Percentiles rank a stretch among this genome's conserved stretches.
Conservation (phyloP, 92 coral and sea anemone species). For the Galaxea fascicularis region DNA sequence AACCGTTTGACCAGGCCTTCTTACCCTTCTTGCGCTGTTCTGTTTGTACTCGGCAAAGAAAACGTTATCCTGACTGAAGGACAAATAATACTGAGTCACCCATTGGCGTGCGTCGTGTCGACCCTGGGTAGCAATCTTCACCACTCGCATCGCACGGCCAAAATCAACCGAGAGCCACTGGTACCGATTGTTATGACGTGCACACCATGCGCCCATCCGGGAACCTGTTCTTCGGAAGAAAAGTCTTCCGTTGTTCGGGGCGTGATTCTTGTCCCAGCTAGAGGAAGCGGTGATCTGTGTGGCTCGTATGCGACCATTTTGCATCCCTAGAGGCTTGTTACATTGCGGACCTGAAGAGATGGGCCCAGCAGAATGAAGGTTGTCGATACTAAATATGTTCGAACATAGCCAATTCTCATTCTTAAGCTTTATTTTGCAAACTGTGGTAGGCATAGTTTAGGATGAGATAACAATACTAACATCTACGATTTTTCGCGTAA, state of each 20-base stretch:
- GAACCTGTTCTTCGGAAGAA: conserved; percentile 53
- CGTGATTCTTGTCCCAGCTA: conserved; percentile 66
- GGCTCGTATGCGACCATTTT: conserved; percentile 64
- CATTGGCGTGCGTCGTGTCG: conserved; percentile 71
- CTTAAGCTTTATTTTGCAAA: no score
- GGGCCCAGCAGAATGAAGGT: neutral
- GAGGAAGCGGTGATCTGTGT: conserved; percentile 69
- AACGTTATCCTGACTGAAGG: conserved; percentile 72
- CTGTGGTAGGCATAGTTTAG: no score
- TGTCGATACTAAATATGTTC: neutral
- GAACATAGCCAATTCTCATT: no score
- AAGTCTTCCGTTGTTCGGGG: conserved; percentile 72
- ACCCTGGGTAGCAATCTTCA: conserved; percentile 74
- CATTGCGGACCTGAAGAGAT: conserved; percentile 63
- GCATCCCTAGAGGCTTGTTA: conserved; percentile 80
- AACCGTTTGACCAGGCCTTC: neutral
- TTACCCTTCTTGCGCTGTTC: conserved; percentile 69
- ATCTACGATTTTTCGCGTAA: no score
- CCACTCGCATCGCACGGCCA: conserved; percentile 62
- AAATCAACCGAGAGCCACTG: conserved; percentile 81
- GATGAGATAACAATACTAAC: no score
- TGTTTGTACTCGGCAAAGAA: conserved; percentile 66
- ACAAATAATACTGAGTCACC: conserved; percentile 76
- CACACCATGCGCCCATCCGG: conserved; percentile 86
- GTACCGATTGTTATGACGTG: conserved; percentile 70